Conservation (phyloP, 2,888 invertebrate species). For the Cylindroiulus punctatus region DNA sequence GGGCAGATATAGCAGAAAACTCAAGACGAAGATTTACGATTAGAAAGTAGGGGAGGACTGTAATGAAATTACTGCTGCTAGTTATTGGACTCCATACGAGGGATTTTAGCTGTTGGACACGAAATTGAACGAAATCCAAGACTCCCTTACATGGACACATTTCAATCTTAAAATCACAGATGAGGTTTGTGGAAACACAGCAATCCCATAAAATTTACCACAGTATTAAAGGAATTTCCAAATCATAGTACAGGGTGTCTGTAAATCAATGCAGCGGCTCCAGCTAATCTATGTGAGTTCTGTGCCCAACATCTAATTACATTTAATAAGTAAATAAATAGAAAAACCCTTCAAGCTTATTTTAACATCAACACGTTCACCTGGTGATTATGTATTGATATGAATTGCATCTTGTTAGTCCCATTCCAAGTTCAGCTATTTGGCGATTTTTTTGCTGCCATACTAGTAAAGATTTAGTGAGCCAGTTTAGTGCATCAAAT, state of each 20-base stretch:
- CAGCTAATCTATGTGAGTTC: no score
- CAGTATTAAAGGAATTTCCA: background rate
- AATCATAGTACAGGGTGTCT: background rate
- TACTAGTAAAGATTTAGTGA: no score
- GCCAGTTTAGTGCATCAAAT: no score
- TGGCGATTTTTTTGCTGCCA: no score
- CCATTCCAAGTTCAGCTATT: no score
- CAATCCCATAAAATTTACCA: background rate
- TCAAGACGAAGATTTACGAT: slow-evolving; percentile 30
- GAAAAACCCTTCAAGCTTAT: no score
- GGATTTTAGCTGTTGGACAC: background rate
- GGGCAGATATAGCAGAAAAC: slow-evolving; percentile 23
- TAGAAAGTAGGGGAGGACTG: slow-evolving; percentile 17
- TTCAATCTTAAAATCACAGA: background rate
- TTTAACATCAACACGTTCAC: no score
- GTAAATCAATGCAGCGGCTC: background rate
- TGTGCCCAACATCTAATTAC: no score
- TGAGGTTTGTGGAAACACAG: background rate
- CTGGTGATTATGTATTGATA: no score
- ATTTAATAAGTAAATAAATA: no score
- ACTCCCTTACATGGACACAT: background rate
- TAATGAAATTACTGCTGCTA: slow-evolving; percentile 31
- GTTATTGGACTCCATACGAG: background rate
- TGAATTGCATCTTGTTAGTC: no score
- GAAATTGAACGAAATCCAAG: background rate